Percentiles rank a stretch among this genome's conserved stretches.
Conservation (phyloP, 2,113 vertebrate species). For the Sylvilagus bachmani region DNA sequence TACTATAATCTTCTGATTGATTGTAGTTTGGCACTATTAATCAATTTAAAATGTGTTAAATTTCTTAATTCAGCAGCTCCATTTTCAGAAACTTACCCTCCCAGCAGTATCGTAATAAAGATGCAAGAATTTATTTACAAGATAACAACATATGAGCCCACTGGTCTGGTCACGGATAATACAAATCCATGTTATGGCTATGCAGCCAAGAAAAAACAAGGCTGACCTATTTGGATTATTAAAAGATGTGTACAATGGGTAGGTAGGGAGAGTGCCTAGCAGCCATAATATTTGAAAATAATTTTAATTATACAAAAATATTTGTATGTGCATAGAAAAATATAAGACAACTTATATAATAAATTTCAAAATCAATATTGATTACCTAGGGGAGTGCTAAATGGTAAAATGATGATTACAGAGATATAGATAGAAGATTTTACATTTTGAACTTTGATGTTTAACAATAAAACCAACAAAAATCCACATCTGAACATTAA, state of each 20-base stretch:
- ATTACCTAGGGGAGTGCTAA: neutral
- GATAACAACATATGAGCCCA: neutral
- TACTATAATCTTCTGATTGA: neutral
- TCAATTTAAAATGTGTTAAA: constrained; percentile 15
- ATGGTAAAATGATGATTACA: constrained; percentile 11
- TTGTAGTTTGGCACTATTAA: neutral
- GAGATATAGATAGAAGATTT: neutral
- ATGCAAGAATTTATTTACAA: constrained; percentile 35
- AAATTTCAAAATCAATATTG: constrained; percentile 40
- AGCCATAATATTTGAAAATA: neutral
- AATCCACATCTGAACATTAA: neutral
- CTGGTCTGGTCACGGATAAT: neutral
- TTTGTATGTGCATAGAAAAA: neutral
- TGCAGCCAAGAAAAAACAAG: constrained; percentile 18
- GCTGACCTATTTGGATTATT: neutral
- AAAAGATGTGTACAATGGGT: neutral
- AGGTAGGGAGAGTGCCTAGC: neutral
- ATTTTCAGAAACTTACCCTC: constrained; percentile 18
- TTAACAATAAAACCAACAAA: constrained; percentile 26
- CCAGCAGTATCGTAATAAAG: neutral
- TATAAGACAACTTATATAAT: constrained; percentile 3
- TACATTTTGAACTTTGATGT: constrained; percentile 5
- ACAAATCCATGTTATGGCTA: constrained; percentile 25
- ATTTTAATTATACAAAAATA: neutral
- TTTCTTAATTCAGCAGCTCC: constrained; percentile 19